Base-by-base conservation (phyloP, 2,797 vertebrate genomes). In the Bradypodion ventrale region DNA sequence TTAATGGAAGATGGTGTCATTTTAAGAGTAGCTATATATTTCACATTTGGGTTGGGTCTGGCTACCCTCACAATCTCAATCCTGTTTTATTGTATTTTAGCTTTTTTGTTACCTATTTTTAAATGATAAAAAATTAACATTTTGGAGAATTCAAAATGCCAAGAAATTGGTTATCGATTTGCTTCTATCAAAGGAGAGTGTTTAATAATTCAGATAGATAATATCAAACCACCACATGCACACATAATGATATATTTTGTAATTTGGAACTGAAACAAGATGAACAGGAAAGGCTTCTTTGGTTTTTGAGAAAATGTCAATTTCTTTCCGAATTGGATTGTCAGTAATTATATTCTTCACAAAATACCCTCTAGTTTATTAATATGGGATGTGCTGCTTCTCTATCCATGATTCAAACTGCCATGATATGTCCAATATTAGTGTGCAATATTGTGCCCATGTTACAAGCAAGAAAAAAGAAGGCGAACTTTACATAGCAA, bases 91-190 rank as follows among this genome's bases (percentile, higher is more conserved):
- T 63, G 35, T 19, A 12, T 52, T 42, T 69, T 49, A 59, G 13
- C 4, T 5, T 73, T 52, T 84, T 44, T n/a, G 44, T 75, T 68
- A 15, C 62, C 63, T 75, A 56, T 63, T 85, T 79, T 80, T 75
- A 60, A 66, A 75, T 69, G 46, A 85, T 85, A 80, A 75, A 85
- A 85, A 75, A 80, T 85, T 85, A 80, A 85, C 83, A 80, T 70
- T 80, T 68, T 29, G 46, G 37, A 68, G 46, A 46, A 75, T 80
- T 80, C 13, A 70, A 70, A 56, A 84, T 84, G 75, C 75, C 27
- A 59, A 69, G 70, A n/a, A 72, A 80, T 66, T 80, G 63, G 80
- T 80, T 75, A 75, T 85, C 78, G 62, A 62, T 68, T 85, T 68
- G 49, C 75, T 85, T 62, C 52, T 80, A n/a, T n/a, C 70, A 80